Conservation (phyloP, 1,140 invertebrate species). For the Oscheius sp. region DNA sequence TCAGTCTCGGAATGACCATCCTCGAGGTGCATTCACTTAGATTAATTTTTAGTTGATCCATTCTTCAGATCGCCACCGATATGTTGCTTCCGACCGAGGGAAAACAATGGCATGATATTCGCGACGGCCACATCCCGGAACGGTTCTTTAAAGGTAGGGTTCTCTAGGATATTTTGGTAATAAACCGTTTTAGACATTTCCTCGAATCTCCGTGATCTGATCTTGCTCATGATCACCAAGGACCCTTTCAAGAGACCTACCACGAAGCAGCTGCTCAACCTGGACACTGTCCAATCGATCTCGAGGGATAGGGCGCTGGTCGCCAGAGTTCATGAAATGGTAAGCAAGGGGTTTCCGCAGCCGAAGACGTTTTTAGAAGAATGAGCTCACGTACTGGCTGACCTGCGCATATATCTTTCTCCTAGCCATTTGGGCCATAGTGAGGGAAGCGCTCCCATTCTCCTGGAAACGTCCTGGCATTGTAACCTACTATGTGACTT, state of each 20-base stretch:
- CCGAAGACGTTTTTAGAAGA: background rate
- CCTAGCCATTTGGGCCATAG: background rate
- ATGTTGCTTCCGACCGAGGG: conserved; percentile 72
- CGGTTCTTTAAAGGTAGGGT: conserved; percentile 62
- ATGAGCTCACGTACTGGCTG: background rate
- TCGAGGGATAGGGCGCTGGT: background rate
- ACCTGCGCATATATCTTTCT: background rate
- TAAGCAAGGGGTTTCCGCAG: background rate
- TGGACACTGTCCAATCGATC: conserved; percentile 3
- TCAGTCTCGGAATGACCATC: conserved; percentile 64
- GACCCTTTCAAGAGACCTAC: conserved; percentile 65
- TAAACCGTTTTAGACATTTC: conserved; percentile 63
- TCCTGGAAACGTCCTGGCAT: background rate
- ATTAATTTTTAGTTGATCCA: background rate
- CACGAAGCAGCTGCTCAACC: conserved; percentile 66
- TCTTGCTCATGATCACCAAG: conserved; percentile 67
- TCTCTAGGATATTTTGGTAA: background rate
- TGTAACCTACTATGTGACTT: too few relatives aligned
- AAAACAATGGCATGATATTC: conserved; percentile 71
- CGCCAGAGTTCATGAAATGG: background rate
- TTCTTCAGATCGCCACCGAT: conserved; percentile 67
- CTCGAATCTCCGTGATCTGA: conserved; percentile 66
- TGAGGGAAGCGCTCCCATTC: background rate
- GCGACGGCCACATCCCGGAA: conserved; percentile 65
- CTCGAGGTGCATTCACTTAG: conserved; percentile 60